Conservation (phyloP, 1,140 invertebrate genomes). For the Lepidurus packardi region DNA sequence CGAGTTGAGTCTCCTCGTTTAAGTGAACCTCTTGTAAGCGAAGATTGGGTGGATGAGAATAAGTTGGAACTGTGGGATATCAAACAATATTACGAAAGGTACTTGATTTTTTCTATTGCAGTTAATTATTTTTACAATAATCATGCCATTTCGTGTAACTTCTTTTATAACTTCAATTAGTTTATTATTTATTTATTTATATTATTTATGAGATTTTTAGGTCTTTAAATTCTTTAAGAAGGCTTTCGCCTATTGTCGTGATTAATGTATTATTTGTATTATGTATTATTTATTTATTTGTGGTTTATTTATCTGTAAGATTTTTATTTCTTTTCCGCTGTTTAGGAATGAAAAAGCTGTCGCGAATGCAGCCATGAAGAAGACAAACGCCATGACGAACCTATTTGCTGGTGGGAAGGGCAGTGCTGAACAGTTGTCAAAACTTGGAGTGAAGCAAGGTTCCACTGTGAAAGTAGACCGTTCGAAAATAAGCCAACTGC, state of each 20-base stretch:
- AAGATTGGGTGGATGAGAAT: constrained; percentile 94
- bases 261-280: background rate
- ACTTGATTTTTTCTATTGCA: constrained; percentile 26
- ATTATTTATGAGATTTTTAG: too few relatives aligned
- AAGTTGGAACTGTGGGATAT: constrained; percentile 96
- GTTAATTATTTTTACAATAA: background rate
- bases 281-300: background rate
- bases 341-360: background rate
- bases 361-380: background rate
- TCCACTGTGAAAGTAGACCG: background rate
- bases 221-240: too few relatives aligned
- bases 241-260: too few relatives aligned
- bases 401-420: background rate
- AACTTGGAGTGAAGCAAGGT: background rate
- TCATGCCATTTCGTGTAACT: background rate
- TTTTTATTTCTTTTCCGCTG: background rate
- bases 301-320: too few relatives aligned
- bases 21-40: constrained; percentile 80
- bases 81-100: constrained; percentile 85
- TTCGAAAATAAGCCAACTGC: background rate
- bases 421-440: background rate
- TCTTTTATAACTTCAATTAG: background rate
- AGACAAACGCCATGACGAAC: background rate
- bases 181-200: constrained; percentile 13
- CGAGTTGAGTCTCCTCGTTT: constrained; percentile 81